Percentiles rank a stretch among this genome's conserved stretches.
Evolutionary conservation across 1,140 invertebrate genomes (phyloP).

Genomic region (Zaprionus inermis): DNA sequence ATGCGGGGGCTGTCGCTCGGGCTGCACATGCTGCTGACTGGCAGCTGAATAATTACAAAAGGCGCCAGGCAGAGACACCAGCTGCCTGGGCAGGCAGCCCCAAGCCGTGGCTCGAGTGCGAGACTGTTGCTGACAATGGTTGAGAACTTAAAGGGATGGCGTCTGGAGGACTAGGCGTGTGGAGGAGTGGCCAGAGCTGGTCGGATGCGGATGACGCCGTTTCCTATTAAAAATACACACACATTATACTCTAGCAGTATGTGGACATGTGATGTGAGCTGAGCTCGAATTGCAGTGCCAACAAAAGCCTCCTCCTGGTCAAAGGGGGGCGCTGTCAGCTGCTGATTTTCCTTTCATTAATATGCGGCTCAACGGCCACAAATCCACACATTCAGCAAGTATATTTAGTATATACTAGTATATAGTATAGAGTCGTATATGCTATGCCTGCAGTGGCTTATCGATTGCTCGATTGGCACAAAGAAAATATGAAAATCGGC

Average conservation of each 20-base stretch:
- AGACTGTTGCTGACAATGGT: slow-evolving; percentile 29
- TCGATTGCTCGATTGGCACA: slow-evolving; percentile 32
- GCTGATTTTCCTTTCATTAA: slow-evolving; percentile 56
- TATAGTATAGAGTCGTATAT: background rate
- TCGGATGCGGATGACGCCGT: slow-evolving; percentile 34
- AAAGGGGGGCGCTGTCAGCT: slow-evolving; percentile 26
- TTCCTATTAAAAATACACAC: slow-evolving; percentile 47
- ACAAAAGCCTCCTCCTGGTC: slow-evolving; percentile 32
- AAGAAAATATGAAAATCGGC: slow-evolving; percentile 34
- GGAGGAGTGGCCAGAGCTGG: background rate
- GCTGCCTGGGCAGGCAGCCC: background rate
- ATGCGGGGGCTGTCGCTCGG: background rate
- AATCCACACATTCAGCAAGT: slow-evolving; percentile 14
- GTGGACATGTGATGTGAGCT: slow-evolving; percentile 23
- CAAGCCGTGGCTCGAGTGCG: background rate
- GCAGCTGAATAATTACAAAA: slow-evolving; percentile 43
- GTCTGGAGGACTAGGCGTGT: background rate
- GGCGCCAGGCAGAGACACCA: slow-evolving; percentile 32
- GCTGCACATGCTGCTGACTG: slow-evolving; percentile 21
- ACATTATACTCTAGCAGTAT: slow-evolving; percentile 17
- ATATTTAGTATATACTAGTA: slow-evolving; percentile 1
- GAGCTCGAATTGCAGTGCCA: slow-evolving; percentile 25
- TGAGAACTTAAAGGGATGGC: background rate
- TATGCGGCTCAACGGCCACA: slow-evolving; percentile 29
- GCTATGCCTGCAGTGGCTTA: slow-evolving; percentile 17